Conservation (phyloP, 2,113 vertebrate genomes). For the Mus spicilegus region DNA sequence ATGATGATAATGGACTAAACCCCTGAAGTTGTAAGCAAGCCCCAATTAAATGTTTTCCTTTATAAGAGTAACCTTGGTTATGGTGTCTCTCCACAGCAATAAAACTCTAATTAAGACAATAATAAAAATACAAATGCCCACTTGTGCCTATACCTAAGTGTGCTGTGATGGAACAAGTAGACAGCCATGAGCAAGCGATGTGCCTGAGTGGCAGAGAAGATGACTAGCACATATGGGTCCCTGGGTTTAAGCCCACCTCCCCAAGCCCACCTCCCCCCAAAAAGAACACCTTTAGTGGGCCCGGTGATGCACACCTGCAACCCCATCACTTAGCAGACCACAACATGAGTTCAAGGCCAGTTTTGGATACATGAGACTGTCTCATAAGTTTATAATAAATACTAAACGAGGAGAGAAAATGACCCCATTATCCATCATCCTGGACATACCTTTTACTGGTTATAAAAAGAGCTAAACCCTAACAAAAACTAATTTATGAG, state of each 20-base stretch:
- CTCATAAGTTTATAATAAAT: background rate
- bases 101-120: background rate
- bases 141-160: background rate
- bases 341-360: background rate
- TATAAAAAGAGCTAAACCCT: background rate
- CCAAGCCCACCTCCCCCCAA: background rate
- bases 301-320: background rate
- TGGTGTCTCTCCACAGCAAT: background rate
- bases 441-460: fast-evolving
- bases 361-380: background rate
- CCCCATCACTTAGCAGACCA: background rate
- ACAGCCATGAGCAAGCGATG: background rate
- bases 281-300: background rate
- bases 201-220: background rate
- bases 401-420: background rate
- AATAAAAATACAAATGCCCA: background rate
- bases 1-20: background rate
- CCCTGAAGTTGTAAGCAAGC: background rate
- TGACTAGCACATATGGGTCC: background rate
- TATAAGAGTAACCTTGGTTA: background rate
- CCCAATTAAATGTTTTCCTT: background rate
- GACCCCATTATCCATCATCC: background rate
- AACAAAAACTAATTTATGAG: background rate
- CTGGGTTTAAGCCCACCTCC: background rate
- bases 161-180: background rate